Evolutionary conservation across 53 echinoderm and acorn worm species (phyloP).

Genomic region (Echinarachnius parma): DNA sequence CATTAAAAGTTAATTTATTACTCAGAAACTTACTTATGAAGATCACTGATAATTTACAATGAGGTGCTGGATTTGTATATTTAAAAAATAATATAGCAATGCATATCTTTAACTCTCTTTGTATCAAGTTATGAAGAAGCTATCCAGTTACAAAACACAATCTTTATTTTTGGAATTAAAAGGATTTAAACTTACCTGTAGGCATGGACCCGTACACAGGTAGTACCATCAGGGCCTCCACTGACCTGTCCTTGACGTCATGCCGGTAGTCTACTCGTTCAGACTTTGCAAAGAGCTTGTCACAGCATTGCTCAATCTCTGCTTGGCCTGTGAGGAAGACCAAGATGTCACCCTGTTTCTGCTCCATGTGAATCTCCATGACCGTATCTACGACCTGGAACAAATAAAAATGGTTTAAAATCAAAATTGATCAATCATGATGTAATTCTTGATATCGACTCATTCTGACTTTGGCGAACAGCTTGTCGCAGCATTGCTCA

Average conservation of each 20-base stretch:
- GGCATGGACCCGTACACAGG: conserved; percentile 98
- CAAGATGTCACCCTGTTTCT: conserved; percentile 83
- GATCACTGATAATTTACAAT: too few species aligned
- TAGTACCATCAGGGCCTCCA: conserved; percentile 78
- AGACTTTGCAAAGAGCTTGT: conserved; percentile 67
- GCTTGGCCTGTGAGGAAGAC: conserved; percentile 94
- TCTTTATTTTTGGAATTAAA: too few species aligned
- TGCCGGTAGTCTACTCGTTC: conserved; percentile 81
- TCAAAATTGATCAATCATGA: too few species aligned
- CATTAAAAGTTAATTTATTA: too few species aligned
- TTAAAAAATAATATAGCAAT: too few species aligned
- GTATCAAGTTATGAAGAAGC: too few species aligned
- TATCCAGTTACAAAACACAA: too few species aligned
- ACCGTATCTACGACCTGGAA: conserved; percentile 81
- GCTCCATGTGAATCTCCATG: conserved; percentile 92
- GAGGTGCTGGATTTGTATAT: too few species aligned
- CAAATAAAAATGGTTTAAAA: not conserved
- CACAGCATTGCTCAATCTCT: conserved; percentile 88
- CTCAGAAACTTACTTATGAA: too few species aligned
- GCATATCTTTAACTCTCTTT: too few species aligned
- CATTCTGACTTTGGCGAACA: conserved; percentile 75
- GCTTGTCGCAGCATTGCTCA: conserved; percentile 71
- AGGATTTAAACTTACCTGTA: conserved; percentile 78
- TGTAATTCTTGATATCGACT: too few species aligned
- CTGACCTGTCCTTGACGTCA: conserved; percentile 67